A percentile compares a stretch with the other conserved stretches of the same genome.
These are phyloP conservation scores for Indri indri DNA, from an alignment of 2,113 vertebrate species.

Conservation along the genomic window DNA sequence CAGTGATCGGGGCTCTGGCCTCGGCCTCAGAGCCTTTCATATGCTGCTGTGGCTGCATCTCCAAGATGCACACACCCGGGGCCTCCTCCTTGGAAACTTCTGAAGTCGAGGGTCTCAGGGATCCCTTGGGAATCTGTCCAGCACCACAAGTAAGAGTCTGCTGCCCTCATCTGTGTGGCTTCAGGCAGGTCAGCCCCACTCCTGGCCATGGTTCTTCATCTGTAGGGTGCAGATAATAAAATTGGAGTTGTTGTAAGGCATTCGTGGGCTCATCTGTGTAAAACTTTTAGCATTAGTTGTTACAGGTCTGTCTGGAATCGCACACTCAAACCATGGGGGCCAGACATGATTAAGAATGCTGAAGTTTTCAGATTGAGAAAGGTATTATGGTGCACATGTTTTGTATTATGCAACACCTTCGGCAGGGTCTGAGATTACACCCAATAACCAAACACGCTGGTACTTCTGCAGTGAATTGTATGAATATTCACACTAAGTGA, in stretches of 20 bases:
- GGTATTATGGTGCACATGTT: accelerated
- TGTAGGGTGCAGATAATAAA: background rate
- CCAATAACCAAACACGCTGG: background rate
- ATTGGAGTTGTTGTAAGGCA: background rate
- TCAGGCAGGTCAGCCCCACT: no score
- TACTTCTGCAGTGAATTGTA: background rate
- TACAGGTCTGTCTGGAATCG: background rate
- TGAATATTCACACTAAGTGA: background rate
- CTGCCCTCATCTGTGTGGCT: background rate
- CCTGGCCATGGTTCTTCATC: background rate
- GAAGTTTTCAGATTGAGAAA: background rate
- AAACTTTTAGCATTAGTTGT: background rate
- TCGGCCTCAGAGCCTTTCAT: background rate
- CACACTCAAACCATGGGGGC: background rate
- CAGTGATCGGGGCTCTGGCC: background rate
- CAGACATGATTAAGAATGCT: background rate
- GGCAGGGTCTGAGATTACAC: background rate
- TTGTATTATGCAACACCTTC: background rate
- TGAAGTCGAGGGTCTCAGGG: background rate
- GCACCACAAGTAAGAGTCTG: background rate
- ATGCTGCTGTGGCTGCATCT: background rate
- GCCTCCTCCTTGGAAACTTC: background rate
- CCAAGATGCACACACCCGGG: background rate
- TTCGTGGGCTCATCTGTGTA: background rate
- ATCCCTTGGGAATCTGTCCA: background rate